phyloP scores from a whole-genome alignment of 92 coral and sea anemone genomes.

The Anthopleura xanthogrammica region DNA sequence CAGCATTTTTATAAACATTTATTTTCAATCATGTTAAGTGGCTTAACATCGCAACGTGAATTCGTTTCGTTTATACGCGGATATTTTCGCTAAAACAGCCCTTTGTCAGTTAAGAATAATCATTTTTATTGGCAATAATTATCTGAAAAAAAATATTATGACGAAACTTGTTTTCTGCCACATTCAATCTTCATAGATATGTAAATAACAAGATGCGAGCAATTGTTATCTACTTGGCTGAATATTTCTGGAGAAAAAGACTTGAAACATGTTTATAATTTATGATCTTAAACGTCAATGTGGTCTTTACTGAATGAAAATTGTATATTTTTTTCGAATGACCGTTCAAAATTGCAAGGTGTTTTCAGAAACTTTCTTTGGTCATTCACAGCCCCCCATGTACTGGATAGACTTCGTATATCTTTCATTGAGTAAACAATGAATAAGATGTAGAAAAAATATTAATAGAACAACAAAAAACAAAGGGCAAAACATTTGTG shows the following conservation, averaged over 20 bases:
- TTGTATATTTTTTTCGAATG: background rate
- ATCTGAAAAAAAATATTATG: background rate
- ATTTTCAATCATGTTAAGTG: conserved; percentile 30
- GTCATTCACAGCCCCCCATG: background rate
- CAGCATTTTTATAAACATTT: conserved; percentile 52
- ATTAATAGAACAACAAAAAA: background rate
- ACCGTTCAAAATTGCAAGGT: background rate
- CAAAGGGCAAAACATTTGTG: background rate
- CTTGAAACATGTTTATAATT: background rate
- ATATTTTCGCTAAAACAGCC: conserved; percentile 6
- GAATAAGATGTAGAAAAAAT: background rate
- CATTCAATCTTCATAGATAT: background rate
- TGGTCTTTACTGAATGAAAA: background rate
- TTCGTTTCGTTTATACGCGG: background rate
- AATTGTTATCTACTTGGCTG: background rate
- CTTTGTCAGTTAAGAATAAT: background rate
- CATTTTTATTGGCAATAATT: conserved; percentile 1
- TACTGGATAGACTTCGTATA: background rate
- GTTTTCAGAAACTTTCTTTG: background rate
- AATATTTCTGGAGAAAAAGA: background rate
- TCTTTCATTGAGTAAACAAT: background rate
- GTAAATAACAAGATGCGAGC: background rate
- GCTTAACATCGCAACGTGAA: conserved; percentile 15
- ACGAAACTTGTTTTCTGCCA: background rate
- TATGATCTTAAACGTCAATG: background rate